phyloP scores from a whole-genome alignment of 1,140 invertebrate species.

The Galendromus occidentalis region DNA sequence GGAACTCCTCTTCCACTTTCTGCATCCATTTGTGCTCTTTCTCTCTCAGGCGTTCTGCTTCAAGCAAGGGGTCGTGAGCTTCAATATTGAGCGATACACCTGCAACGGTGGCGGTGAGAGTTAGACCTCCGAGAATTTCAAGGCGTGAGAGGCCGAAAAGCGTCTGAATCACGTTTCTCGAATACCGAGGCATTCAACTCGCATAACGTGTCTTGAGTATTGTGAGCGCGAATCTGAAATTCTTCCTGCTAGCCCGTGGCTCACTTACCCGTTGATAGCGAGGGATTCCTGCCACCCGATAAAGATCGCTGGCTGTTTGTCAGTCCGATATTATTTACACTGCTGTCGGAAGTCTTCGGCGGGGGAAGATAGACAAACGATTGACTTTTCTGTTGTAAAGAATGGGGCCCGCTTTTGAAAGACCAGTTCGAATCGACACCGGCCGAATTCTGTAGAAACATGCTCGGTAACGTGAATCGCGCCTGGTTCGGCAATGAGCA shows the following conservation, averaged over 20 bases:
- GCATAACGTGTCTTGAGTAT: too few relatives aligned
- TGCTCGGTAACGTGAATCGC: constrained; percentile 1
- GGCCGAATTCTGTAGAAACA: not conserved
- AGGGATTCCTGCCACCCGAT: not conserved
- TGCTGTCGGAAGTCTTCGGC: not conserved
- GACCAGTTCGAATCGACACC: constrained; percentile 9
- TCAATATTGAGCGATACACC: too few relatives aligned
- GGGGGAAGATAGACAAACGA: constrained; percentile 2
- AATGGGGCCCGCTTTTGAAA: not conserved
- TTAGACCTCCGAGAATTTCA: too few relatives aligned
- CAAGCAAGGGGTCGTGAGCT: not conserved
- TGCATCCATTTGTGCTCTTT: constrained; percentile 8
- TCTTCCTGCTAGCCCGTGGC: too few relatives aligned
- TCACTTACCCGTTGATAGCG: not conserved
- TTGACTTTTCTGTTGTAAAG: constrained; percentile 8
- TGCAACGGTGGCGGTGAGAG: too few relatives aligned
- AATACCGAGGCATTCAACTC: too few relatives aligned
- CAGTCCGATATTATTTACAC: not conserved
- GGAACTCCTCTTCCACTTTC: constrained; percentile 7
- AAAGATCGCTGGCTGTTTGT: not conserved
- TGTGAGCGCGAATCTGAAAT: too few relatives aligned
- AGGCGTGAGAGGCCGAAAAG: too few relatives aligned
- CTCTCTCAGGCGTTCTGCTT: not conserved
- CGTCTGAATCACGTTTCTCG: too few relatives aligned
- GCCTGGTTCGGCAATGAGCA: not conserved